These are phyloP conservation scores for Nemurella pictetii DNA, from an alignment of 2,888 invertebrate genomes.

Conservation along the genomic window DNA sequence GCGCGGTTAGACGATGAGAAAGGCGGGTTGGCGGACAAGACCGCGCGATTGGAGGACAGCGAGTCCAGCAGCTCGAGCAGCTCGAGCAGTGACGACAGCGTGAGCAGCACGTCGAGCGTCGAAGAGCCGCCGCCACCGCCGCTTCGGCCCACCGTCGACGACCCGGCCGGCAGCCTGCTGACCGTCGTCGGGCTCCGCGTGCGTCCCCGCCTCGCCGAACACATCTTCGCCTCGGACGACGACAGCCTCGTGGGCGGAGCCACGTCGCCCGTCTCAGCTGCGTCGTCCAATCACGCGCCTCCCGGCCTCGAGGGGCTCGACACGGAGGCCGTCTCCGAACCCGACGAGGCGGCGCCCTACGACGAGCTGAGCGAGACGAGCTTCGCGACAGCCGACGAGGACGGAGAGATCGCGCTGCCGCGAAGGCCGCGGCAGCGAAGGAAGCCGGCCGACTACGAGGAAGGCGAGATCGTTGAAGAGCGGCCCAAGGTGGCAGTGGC, in stretches of 20 bases:
- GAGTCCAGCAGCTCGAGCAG: not conserved
- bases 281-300: slow-evolving; percentile 40
- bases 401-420: slow-evolving; percentile 38
- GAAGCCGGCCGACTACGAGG: slow-evolving; percentile 53
- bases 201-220: slow-evolving; percentile 31
- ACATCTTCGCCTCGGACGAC: slow-evolving; percentile 41
- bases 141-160: not conserved
- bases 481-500: slow-evolving; percentile 46
- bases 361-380: slow-evolving; percentile 52
- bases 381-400: slow-evolving; percentile 37
- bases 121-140: not conserved
- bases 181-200: not conserved
- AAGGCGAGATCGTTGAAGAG: slow-evolving; percentile 62
- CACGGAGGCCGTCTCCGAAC: slow-evolving; percentile 75
- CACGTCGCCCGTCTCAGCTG: slow-evolving; percentile 43
- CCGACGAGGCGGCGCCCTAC: slow-evolving; percentile 67
- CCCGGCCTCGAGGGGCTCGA: slow-evolving; percentile 64
- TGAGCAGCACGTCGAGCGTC: not conserved
- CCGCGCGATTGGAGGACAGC: too few species aligned
- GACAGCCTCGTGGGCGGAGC: slow-evolving; percentile 43
- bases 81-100: not conserved
- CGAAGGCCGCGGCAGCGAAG: slow-evolving; percentile 41
- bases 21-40: not conserved
- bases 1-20: too few species aligned
- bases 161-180: not conserved